These are phyloP conservation scores for Rhyacophila brunnea DNA, from an alignment of 1,140 invertebrate species.

Conservation along the genomic window DNA sequence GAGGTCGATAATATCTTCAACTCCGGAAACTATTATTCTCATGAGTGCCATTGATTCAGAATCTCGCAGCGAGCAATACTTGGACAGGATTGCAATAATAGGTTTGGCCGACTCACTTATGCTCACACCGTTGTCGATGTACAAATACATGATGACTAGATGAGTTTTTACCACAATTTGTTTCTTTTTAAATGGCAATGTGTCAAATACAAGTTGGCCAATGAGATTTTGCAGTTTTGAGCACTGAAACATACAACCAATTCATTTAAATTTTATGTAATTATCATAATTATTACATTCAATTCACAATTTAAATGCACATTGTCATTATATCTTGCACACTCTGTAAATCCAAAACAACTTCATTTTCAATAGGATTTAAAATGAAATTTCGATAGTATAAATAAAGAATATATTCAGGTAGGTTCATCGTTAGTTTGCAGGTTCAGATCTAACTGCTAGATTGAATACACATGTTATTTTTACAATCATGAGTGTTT, in stretches of 20 bases:
- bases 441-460: too few relatives aligned
- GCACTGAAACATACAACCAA: slow-evolving; percentile 33
- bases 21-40: slow-evolving; percentile 20
- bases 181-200: slow-evolving; percentile 27
- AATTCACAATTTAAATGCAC: too few relatives aligned
- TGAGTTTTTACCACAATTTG: slow-evolving; percentile 27
- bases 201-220: slow-evolving; percentile 23
- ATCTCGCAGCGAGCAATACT: slow-evolving; percentile 21
- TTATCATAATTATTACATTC: too few relatives aligned
- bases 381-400: too few relatives aligned
- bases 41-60: slow-evolving; percentile 23
- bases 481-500: too few relatives aligned
- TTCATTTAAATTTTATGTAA: too few relatives aligned
- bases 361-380: too few relatives aligned
- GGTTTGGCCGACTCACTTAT: slow-evolving; percentile 13
- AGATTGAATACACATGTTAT: too few relatives aligned
- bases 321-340: too few relatives aligned
- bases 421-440: too few relatives aligned
- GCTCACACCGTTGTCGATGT: slow-evolving; percentile 15
- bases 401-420: too few relatives aligned
- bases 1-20: slow-evolving; percentile 20
- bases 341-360: too few relatives aligned
- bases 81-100: slow-evolving; percentile 14
- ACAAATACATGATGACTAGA: slow-evolving; percentile 24
- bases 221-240: slow-evolving; percentile 27